Evolutionary conservation across 2,797 vertebrate genomes (phyloP).

Genomic region (Pagetopsis macropterus): DNA sequence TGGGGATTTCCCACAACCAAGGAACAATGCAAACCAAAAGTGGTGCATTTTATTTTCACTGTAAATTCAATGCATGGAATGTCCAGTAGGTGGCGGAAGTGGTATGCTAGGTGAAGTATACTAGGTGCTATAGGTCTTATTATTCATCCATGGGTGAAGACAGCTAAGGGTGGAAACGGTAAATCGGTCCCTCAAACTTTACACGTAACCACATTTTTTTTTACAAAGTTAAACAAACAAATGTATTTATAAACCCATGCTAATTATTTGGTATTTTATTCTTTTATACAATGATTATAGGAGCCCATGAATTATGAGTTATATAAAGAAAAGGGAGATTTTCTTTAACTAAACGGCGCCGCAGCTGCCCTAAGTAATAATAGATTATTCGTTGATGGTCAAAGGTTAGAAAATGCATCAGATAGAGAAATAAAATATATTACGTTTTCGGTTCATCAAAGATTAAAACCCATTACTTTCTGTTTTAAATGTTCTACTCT

Average conservation of each 20-base stretch:
- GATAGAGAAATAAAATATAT: background rate
- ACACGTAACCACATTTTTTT: background rate
- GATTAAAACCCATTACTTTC: background rate
- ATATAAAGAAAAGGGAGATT: background rate
- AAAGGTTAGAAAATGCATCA: background rate
- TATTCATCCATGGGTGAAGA: no score
- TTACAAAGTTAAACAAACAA: background rate
- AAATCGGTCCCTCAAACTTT: background rate
- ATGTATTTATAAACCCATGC: background rate
- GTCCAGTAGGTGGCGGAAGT: conserved; percentile 43
- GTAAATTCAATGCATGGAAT: background rate
- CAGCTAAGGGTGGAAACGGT: background rate
- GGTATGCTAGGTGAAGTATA: background rate
- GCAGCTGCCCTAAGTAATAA: background rate
- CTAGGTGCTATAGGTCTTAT: no score
- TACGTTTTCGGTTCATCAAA: background rate
- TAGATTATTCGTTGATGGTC: background rate
- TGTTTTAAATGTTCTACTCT: background rate
- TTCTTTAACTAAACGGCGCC: background rate
- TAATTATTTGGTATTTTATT: background rate
- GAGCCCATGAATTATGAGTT: background rate
- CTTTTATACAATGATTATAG: background rate
- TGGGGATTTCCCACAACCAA: background rate
- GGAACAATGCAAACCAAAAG: background rate
- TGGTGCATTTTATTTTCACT: background rate